A percentile compares a stretch with the other conserved stretches of the same genome.
phyloP scores from a whole-genome alignment of 2,113 vertebrate genomes.

The Protomyctophum bolini region DNA sequence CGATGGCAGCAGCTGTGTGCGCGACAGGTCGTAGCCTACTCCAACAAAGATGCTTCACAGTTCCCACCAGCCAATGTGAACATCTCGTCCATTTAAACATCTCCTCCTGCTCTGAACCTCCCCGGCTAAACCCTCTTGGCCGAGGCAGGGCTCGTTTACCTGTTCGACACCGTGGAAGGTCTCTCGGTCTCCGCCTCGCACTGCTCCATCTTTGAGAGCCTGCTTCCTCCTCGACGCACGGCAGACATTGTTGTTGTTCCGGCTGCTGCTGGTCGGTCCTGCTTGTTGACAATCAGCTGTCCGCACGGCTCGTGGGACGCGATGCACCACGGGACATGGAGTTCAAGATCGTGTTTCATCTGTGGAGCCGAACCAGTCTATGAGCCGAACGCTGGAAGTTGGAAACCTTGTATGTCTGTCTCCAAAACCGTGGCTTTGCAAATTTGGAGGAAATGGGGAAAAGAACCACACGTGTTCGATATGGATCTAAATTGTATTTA shows the following conservation, averaged over 20 bases:
- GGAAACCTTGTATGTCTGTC: too few species aligned
- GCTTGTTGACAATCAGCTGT: conserved; percentile 71
- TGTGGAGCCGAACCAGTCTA: too few species aligned
- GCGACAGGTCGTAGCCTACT: conserved; percentile 32
- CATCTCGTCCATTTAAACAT: not conserved
- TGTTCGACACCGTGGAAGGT: conserved; percentile 59
- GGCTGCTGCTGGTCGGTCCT: conserved; percentile 24
- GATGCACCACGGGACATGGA: conserved; percentile 67
- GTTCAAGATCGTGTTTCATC: not conserved
- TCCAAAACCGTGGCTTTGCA: too few species aligned
- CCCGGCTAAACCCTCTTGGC: not conserved
- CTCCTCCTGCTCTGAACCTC: not conserved
- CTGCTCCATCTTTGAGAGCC: conserved; percentile 72
- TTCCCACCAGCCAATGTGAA: not conserved
- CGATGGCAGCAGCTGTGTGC: not conserved
- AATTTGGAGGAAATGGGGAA: too few species aligned
- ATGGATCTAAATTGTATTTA: too few species aligned
- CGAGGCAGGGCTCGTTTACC: conserved; percentile 54
- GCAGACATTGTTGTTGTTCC: conserved; percentile 60
- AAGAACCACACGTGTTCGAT: too few species aligned
- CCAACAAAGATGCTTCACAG: conserved; percentile 38
- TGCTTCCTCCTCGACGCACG: conserved; percentile 54
- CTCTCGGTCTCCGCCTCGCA: conserved; percentile 56
- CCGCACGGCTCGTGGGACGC: not conserved
- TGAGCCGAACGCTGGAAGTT: too few species aligned